These are phyloP conservation scores for Mellivora capensis DNA, from an alignment of 2,113 vertebrate species.

Conservation along the genomic window DNA sequence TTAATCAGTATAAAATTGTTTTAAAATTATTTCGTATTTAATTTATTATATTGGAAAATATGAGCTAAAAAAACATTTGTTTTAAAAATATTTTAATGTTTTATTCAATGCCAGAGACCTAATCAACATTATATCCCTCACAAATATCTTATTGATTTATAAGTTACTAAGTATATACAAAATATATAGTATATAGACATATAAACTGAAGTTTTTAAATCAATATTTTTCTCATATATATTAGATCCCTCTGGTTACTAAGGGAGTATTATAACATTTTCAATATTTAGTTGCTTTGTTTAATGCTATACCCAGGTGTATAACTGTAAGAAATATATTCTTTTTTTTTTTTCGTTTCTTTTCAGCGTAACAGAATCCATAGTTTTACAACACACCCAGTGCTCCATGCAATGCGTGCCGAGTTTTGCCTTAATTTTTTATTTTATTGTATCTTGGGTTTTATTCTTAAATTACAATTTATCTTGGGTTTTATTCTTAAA, in stretches of 20 bases:
- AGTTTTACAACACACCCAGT: too few species aligned
- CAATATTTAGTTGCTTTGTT: background rate
- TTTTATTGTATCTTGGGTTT: background rate
- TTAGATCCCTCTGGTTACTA: background rate
- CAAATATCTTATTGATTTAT: background rate
- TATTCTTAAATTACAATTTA: background rate
- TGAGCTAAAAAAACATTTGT: background rate
- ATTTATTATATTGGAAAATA: background rate
- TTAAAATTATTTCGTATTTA: background rate
- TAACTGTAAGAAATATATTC: background rate
- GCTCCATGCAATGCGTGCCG: too few species aligned
- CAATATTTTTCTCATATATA: background rate
- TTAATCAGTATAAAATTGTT: background rate
- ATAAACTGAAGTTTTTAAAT: background rate
- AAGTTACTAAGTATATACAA: background rate
- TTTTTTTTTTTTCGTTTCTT: too few species aligned
- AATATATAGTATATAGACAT: background rate
- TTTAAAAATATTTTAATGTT: background rate
- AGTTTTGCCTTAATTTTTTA: background rate
- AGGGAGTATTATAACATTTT: background rate
- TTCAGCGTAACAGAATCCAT: too few species aligned
- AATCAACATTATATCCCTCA: background rate
- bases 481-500: background rate
- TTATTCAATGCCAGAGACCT: background rate
- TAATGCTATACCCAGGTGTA: background rate